These are phyloP conservation scores for Lordiphosa stackelbergi DNA, from an alignment of 1,140 invertebrate genomes.

Conservation along the genomic window DNA sequence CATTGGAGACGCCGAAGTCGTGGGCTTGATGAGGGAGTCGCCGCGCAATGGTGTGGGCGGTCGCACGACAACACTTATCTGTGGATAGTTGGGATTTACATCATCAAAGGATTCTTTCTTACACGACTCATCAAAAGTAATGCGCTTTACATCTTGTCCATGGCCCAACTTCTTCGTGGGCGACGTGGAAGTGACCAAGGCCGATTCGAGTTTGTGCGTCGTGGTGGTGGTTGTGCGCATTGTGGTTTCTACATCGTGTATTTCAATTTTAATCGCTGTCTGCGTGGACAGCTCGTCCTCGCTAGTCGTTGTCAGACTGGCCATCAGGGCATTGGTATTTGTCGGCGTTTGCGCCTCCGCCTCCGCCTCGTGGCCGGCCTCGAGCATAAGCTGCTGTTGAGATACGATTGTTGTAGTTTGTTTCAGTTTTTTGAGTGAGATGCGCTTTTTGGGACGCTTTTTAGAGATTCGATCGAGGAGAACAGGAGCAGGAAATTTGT, in stretches of 20 bases:
- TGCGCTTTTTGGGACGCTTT: constrained; percentile 74
- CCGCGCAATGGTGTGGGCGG: constrained; percentile 82
- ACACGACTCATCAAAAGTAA: constrained; percentile 77
- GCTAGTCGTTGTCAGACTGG: constrained; percentile 39
- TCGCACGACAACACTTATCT: constrained; percentile 84
- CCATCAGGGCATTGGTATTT: constrained; percentile 29
- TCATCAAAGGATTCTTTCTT: constrained; percentile 78
- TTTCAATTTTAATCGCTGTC: constrained; percentile 69
- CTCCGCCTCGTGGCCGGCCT: constrained; percentile 27
- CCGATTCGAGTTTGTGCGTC: constrained; percentile 45
- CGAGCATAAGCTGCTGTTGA: constrained; percentile 71
- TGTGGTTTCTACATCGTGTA: constrained; percentile 48
- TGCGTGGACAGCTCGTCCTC: constrained; percentile 74
- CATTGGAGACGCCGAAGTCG: constrained; percentile 35
- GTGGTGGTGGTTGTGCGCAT: constrained; percentile 38
- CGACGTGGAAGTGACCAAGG: constrained; percentile 50
- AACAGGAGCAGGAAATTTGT: constrained; percentile 37
- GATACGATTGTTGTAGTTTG: constrained; percentile 67
- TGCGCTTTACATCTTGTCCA: constrained; percentile 77
- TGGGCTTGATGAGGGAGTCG: constrained; percentile 58
- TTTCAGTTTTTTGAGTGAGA: constrained; percentile 67
- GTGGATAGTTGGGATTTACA: constrained; percentile 78
- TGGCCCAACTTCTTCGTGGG: constrained; percentile 67
- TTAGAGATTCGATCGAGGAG: constrained; percentile 18
- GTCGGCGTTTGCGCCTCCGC: constrained; percentile 43